Base-by-base conservation (phyloP, 2,113 vertebrate species). In the Cheirogaleus medius region DNA sequence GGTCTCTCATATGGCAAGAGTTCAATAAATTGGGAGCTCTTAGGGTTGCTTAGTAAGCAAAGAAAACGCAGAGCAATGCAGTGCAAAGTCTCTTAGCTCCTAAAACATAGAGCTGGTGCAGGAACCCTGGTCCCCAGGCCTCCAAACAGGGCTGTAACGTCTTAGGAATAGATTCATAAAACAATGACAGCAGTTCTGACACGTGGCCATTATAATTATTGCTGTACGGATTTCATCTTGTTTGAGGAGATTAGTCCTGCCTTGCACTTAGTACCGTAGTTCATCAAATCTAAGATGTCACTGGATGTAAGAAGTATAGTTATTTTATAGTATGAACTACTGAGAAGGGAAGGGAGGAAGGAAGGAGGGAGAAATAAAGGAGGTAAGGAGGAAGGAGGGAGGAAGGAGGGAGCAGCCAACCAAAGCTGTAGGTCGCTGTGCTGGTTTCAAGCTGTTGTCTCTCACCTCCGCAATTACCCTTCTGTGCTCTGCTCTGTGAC, bases 21-120 rank as follows among this genome's bases (percentile, higher is more conserved):
- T n/a, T 74, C 37, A 54, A 1, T 5, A 25, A 37, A 20, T 1
- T 1, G 5, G 23, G 54, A 60, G 14, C 17, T 6, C 1, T n/a
- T 52, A 3, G 1, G 9, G 54, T 58, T 47, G 7, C 12, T 74
- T 27, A 42, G 42, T 56, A 71, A 54, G 6, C 1, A 54, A 81
- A 47, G 49, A 76, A 71, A 74, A n/a, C 64, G 71, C 17, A 44
- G 44, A 69, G 60, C 34, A 13, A 32, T 54, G 8, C 21, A 29
- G 44, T 44, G 17, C 27, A 25, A 42, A 74, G 74, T 58, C 47
- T 54, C 39, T 23, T 63, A 10, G 32, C 13, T 66, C 47, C 58
- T 54, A 5, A 44, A 58, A 73, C 15, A 42, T 4, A 69, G 39
- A 84, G 39, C 44, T 34, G 66, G 32, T 23, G 42, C 58, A 52